Evolutionary conservation across 2,113 vertebrate genomes (phyloP).

Genomic region (Holacanthus passer): DNA sequence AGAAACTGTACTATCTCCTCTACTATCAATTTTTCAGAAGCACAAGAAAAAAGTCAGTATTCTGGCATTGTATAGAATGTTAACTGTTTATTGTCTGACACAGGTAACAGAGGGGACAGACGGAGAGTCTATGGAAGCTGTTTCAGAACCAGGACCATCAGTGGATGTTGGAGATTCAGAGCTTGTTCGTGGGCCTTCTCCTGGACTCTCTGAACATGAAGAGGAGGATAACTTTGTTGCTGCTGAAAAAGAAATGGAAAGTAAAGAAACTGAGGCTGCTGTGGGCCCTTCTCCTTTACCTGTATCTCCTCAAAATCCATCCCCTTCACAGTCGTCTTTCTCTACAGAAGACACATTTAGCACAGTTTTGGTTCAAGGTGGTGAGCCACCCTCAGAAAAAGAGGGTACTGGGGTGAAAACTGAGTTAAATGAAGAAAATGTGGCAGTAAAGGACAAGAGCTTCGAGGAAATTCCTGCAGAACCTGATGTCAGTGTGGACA

Average conservation of each 20-base stretch:
- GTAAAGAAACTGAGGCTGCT: background rate
- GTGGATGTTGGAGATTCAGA: constrained; percentile 8
- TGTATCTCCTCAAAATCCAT: background rate
- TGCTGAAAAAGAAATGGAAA: background rate
- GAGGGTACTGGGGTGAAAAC: constrained; percentile 25
- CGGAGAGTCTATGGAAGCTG: constrained; percentile 29
- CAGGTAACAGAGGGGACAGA: constrained; percentile 45
- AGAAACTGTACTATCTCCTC: no score
- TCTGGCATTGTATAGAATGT: background rate
- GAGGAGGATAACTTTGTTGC: background rate
- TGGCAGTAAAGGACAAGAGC: background rate
- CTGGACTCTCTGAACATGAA: background rate
- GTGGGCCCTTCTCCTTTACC: background rate
- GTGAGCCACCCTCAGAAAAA: background rate
- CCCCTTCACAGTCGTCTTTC: background rate
- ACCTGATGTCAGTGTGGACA: background rate
- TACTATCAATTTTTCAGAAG: no score
- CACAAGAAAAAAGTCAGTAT: background rate
- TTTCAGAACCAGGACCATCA: constrained; percentile 1
- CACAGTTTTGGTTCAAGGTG: background rate
- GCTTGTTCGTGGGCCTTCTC: background rate
- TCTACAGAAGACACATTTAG: background rate
- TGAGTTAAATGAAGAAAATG: background rate
- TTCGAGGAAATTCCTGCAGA: background rate
- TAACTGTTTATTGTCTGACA: background rate